Conservation (phyloP, 2,888 invertebrate species). For the Boloria euphrosyne region DNA sequence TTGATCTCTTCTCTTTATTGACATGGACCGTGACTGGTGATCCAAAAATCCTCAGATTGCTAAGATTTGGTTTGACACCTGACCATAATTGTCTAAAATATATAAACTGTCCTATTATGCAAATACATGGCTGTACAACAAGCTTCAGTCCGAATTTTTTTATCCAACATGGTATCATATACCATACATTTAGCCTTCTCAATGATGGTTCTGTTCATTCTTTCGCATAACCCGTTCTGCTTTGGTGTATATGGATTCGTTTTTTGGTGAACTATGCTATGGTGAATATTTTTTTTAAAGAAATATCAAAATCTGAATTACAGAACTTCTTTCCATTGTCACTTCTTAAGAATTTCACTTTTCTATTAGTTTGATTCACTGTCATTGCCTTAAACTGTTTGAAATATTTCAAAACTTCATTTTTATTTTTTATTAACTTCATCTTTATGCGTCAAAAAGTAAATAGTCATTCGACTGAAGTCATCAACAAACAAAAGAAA, state of each 20-base stretch:
- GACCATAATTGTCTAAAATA: constrained; percentile 9
- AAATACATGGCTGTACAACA: constrained; percentile 35
- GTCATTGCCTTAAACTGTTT: constrained; percentile 44
- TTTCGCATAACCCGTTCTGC: constrained; percentile 32
- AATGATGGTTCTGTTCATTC: constrained; percentile 18
- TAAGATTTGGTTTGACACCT: too few relatives aligned
- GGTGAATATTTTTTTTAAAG: too few relatives aligned
- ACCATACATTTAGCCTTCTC: constrained; percentile 29
- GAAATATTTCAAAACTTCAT: constrained; percentile 43
- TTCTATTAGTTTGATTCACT: constrained; percentile 45
- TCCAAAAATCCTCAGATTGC: too few relatives aligned
- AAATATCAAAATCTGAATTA: too few relatives aligned
- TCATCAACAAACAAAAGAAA: constrained; percentile 29
- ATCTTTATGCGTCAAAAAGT: too few relatives aligned
- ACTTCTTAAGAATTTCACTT: neutral
- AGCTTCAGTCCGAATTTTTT: constrained; percentile 38
- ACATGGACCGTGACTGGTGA: too few relatives aligned
- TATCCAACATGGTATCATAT: constrained; percentile 25
- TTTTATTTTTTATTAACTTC: constrained; percentile 44
- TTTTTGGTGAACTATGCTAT: constrained; percentile 44
- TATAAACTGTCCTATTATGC: constrained; percentile 35
- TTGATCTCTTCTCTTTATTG: too few relatives aligned
- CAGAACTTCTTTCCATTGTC: too few relatives aligned
- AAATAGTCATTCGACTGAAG: constrained; percentile 39
- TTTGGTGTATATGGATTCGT: constrained; percentile 34